Conservation (phyloP, 1,140 invertebrate species). For the Meloidogyne floridensis region DNA sequence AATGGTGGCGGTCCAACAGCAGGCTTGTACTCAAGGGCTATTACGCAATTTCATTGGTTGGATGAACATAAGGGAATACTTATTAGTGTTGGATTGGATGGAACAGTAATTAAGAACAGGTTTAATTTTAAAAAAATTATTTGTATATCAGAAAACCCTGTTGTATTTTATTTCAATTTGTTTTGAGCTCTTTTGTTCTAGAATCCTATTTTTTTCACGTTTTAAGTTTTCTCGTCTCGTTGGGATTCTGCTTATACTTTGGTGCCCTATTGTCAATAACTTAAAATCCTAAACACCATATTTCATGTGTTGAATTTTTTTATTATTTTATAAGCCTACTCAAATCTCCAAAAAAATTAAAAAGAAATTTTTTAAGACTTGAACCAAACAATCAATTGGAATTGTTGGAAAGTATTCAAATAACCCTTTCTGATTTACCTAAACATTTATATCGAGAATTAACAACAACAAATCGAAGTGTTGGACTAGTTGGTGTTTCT, state of each 20-base stretch:
- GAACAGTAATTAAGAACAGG: constrained; percentile 12
- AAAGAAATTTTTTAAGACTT: constrained; percentile 1
- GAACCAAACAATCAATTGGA: constrained; percentile 32
- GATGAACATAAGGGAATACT: constrained; percentile 13
- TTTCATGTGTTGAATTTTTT: too few relatives aligned
- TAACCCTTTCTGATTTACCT: constrained; percentile 40
- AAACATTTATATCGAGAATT: constrained; percentile 16
- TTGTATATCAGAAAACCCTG: too few relatives aligned
- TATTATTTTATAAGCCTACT: too few relatives aligned
- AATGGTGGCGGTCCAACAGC: constrained; percentile 10
- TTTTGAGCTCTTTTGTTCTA: too few relatives aligned
- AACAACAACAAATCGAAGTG: constrained; percentile 27
- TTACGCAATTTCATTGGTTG: constrained; percentile 25
- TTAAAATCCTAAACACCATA: too few relatives aligned
- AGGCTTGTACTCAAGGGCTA: background rate
- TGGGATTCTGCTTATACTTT: too few relatives aligned
- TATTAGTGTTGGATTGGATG: constrained; percentile 18
- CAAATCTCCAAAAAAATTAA: background rate
- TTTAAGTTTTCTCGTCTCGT: too few relatives aligned
- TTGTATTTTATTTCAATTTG: too few relatives aligned
- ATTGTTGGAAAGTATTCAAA: constrained; percentile 21
- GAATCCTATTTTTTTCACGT: too few relatives aligned
- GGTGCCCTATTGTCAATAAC: too few relatives aligned
- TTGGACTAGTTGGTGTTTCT: constrained; percentile 34
- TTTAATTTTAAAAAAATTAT: too few relatives aligned